Percentiles rank a stretch among this genome's conserved stretches.
Conservation (phyloP, 2,113 vertebrate genomes). For the Nansenia antarctica region DNA sequence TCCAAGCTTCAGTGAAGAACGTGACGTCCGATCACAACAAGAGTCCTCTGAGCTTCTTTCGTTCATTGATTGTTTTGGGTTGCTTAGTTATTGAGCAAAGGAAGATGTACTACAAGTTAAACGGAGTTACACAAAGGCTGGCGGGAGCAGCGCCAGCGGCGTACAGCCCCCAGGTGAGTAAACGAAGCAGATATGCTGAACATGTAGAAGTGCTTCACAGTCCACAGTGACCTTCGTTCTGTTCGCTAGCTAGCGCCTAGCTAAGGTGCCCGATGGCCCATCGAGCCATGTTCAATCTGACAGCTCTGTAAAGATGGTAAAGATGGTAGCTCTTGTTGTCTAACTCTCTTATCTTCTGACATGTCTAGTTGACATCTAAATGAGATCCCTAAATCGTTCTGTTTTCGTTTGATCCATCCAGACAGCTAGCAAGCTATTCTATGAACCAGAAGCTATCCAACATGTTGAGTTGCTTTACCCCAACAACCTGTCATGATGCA, state of each 20-base stretch:
- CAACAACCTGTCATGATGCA: too few species aligned
- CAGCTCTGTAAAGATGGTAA: too few species aligned
- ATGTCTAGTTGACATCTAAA: too few species aligned
- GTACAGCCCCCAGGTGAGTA: constrained; percentile 79
- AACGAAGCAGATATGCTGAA: neutral
- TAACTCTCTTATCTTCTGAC: too few species aligned
- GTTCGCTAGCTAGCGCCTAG: neutral
- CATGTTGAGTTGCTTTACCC: too few species aligned
- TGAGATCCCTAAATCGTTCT: too few species aligned
- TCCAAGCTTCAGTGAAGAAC: neutral
- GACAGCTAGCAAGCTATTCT: constrained; percentile 13
- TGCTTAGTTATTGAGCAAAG: neutral
- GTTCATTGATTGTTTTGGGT: neutral
- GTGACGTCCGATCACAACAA: neutral
- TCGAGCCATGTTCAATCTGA: too few species aligned
- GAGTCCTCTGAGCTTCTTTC: neutral
- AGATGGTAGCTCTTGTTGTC: too few species aligned
- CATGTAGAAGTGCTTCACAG: neutral
- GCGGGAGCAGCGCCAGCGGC: constrained; percentile 68
- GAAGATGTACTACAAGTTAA: constrained; percentile 85
- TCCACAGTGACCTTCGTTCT: constrained; percentile 42
- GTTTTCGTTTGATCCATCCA: too few species aligned
- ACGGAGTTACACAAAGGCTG: constrained; percentile 77
- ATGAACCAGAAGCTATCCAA: too few species aligned
- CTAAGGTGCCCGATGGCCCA: too few species aligned